These are phyloP conservation scores for Acrossocheilus wenchowensis DNA, from an alignment of 2,797 vertebrate species.

Conservation along the genomic window DNA sequence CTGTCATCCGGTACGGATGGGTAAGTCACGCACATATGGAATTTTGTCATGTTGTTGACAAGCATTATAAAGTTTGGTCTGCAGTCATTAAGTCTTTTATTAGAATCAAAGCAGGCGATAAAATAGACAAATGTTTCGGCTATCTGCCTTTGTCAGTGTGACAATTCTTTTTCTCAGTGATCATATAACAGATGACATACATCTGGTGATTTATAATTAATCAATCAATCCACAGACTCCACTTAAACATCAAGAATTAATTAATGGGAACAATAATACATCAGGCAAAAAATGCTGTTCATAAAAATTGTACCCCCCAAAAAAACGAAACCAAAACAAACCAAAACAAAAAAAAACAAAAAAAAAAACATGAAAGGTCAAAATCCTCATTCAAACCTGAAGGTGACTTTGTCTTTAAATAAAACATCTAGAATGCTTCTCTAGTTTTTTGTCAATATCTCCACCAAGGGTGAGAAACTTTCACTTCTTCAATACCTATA, in stretches of 20 bases:
- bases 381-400: too few relatives aligned
- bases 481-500: too few relatives aligned
- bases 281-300: background rate
- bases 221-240: background rate
- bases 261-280: background rate
- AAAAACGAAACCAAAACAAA: too few relatives aligned
- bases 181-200: background rate
- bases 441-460: too few relatives aligned
- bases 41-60: background rate
- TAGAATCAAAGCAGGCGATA: background rate
- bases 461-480: too few relatives aligned
- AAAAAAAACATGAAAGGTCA: too few relatives aligned
- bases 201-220: background rate
- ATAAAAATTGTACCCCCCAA: background rate
- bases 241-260: background rate
- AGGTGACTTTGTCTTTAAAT: too few relatives aligned
- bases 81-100: background rate
- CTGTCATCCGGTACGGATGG: slow-evolving; percentile 90
- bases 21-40: slow-evolving; percentile 70
- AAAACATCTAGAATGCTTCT: too few relatives aligned
- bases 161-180: background rate
- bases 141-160: background rate
- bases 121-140: background rate
- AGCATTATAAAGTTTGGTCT: background rate
- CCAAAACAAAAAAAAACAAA: too few relatives aligned